A percentile compares a stretch with the other conserved stretches of the same genome.
Conservation (phyloP, 2,888 invertebrate genomes). For the Drosophila anceps region DNA sequence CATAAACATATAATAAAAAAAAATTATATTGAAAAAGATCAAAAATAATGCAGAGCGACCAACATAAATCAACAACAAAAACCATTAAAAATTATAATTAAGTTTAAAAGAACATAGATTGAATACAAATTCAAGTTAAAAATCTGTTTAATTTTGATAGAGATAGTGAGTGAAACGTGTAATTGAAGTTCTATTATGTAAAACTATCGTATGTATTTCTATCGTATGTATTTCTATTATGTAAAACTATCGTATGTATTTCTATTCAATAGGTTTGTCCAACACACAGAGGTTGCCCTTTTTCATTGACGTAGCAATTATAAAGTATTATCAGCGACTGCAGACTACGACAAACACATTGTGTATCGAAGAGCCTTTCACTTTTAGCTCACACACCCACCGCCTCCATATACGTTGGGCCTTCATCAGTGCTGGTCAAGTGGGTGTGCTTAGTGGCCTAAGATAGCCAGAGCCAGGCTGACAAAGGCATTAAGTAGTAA, state of each 20-base stretch:
- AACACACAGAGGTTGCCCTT: not conserved
- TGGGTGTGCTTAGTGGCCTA: slow-evolving; percentile 39
- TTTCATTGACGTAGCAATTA: slow-evolving; percentile 7
- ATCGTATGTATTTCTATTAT: too few species aligned
- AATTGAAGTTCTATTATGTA: not conserved
- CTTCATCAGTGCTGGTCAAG: slow-evolving; percentile 25
- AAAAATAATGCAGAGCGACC: too few species aligned
- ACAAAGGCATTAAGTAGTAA: slow-evolving; percentile 36
- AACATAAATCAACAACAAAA: too few species aligned
- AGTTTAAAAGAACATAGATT: not conserved
- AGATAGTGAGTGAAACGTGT: too few species aligned
- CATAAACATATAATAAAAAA: too few species aligned
- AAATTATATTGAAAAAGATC: too few species aligned
- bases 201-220: not conserved
- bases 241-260: not conserved
- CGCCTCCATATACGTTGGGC: not conserved
- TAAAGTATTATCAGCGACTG: slow-evolving; percentile 1
- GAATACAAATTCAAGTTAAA: not conserved
- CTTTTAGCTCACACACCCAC: slow-evolving; percentile 8
- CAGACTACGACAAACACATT: not conserved
- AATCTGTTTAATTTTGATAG: not conserved
- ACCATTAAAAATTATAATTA: too few species aligned
- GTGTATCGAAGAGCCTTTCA: slow-evolving; percentile 26
- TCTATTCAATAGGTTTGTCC: not conserved
- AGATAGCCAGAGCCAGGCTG: slow-evolving; percentile 42